Conservation (phyloP, 2,797 vertebrate species). For the Caiman crocodilus region DNA sequence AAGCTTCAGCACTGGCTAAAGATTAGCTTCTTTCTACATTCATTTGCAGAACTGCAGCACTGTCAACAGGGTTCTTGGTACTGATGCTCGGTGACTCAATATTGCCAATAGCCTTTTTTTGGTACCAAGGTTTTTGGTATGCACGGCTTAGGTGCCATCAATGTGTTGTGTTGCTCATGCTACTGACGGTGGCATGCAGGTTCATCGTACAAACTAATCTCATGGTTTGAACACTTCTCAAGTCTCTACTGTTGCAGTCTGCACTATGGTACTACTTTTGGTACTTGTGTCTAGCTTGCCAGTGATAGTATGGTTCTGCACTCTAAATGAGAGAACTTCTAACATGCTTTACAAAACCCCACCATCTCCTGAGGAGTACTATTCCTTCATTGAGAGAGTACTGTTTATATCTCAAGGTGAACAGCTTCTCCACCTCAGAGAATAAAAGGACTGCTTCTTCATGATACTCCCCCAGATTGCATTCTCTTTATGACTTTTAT, state of each 20-base stretch:
- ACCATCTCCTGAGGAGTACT: not conserved
- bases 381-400: no score
- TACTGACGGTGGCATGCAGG: not conserved
- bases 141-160: fast-evolving
- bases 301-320: not conserved
- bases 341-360: not conserved
- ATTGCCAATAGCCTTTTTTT: not conserved
- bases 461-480: not conserved
- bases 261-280: not conserved
- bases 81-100: fast-evolving
- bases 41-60: not conserved
- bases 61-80: not conserved
- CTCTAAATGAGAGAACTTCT: not conserved
- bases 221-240: not conserved
- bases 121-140: not conserved
- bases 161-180: not conserved
- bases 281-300: not conserved
- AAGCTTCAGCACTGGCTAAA: not conserved
- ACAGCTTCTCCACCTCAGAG: no score
- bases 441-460: no score
- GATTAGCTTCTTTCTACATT: not conserved
- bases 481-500: not conserved
- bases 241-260: not conserved
- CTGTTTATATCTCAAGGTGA: no score
- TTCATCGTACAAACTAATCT: not conserved